Evolutionary conservation across 1,140 invertebrate species (phyloP).

Genomic region (Physella acuta): DNA sequence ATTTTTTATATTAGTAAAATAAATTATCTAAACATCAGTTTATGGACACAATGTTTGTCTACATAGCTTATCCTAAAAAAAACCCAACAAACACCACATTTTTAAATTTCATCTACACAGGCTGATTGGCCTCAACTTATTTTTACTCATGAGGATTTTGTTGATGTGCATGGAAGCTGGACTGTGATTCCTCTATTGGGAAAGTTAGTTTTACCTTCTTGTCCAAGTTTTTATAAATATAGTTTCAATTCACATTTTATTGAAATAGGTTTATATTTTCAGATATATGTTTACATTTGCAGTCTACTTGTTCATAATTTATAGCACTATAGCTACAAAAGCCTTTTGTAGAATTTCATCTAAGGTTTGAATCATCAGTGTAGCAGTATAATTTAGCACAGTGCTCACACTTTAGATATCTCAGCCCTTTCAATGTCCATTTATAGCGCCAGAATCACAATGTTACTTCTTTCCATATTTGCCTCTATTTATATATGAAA

Average conservation of each 20-base stretch:
- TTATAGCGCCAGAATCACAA: no score
- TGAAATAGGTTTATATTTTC: background rate
- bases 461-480: no score
- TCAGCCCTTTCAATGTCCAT: no score
- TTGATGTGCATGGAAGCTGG: conserved; percentile 66
- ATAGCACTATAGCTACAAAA: background rate
- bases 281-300: background rate
- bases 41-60: no score
- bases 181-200: conserved; percentile 69
- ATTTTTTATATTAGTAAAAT: no score
- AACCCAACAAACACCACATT: no score
- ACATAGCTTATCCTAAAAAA: no score
- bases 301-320: background rate
- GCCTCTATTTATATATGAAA: background rate
- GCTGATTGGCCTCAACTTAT: conserved; percentile 57
- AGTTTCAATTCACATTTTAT: background rate
- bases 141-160: conserved; percentile 67
- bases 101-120: no score
- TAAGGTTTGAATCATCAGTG: background rate
- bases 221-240: background rate
- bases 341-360: background rate
- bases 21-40: no score
- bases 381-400: no score
- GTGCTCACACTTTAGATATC: no score
- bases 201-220: conserved; percentile 53